Conservation (phyloP, 1,140 invertebrate genomes). For the Zaprionus gabonicus region DNA sequence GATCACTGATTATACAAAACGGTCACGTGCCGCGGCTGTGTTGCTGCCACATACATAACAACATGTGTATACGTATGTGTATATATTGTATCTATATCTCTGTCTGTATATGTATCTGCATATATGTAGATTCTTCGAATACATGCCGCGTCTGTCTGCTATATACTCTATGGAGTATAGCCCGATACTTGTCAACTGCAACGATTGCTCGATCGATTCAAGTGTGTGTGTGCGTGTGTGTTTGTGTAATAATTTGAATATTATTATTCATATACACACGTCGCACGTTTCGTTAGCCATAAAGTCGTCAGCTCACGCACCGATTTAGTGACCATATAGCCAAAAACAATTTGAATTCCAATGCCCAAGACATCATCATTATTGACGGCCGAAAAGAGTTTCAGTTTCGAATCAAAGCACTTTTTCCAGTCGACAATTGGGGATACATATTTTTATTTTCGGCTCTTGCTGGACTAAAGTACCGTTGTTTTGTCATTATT, state of each 20-base stretch:
- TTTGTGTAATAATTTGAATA: conserved; percentile 68
- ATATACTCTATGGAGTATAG: conserved; percentile 22
- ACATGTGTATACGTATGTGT: conserved; percentile 57
- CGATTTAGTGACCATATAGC: conserved; percentile 61
- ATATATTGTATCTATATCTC: conserved; percentile 14
- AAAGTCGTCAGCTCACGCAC: conserved; percentile 57
- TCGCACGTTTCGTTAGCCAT: conserved; percentile 64
- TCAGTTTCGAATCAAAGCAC: conserved; percentile 10
- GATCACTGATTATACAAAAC: conserved; percentile 64
- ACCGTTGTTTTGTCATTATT: conserved; percentile 38
- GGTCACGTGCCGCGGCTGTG: conserved; percentile 65
- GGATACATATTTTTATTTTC: neutral
- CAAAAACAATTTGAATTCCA: conserved; percentile 55
- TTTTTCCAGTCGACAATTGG: conserved; percentile 3
- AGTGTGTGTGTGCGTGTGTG: conserved; percentile 25
- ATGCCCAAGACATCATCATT: conserved; percentile 36
- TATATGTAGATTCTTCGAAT: conserved; percentile 13
- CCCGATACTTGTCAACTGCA: conserved; percentile 24
- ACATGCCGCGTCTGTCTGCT: conserved; percentile 17
- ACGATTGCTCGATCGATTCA: conserved; percentile 6
- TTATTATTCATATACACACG: conserved; percentile 76
- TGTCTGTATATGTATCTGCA: neutral
- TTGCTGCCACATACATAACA: conserved; percentile 51
- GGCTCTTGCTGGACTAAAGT: conserved; percentile 25
- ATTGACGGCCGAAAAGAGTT: conserved; percentile 7